A percentile compares a stretch with the other conserved stretches of the same genome.
These are phyloP conservation scores for Hydropotes inermis DNA, from an alignment of 2,113 vertebrate species.

Conservation along the genomic window DNA sequence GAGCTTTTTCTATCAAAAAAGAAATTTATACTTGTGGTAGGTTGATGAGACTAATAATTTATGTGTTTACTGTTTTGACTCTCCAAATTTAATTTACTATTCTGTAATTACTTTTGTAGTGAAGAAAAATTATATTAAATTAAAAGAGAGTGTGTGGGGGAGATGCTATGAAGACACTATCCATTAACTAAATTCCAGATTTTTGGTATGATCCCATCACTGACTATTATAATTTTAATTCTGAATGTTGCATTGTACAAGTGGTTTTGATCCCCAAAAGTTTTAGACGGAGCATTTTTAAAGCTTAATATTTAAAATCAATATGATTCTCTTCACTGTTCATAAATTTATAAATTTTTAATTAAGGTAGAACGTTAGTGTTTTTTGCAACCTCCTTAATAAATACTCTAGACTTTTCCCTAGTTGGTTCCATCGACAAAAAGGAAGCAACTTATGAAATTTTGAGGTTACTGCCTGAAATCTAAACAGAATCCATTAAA, in stretches of 20 bases:
- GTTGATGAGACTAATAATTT: background rate
- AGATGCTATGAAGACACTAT: background rate
- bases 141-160: background rate
- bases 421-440: background rate
- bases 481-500: conserved; percentile 41
- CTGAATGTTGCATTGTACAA: background rate
- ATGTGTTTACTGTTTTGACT: background rate
- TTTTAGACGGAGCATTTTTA: background rate
- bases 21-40: background rate
- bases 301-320: conserved; percentile 4
- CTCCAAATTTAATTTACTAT: background rate
- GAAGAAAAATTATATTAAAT: background rate
- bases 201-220: background rate
- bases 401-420: background rate
- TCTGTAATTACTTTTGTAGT: background rate
- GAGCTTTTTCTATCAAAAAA: background rate
- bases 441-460: conserved; percentile 29
- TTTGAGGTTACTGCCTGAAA: conserved; percentile 21
- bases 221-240: background rate
- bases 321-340: background rate
- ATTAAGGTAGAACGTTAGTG: background rate
- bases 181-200: background rate
- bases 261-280: background rate
- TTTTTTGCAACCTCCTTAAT: background rate
- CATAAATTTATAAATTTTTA: background rate